Conservation (phyloP, 2,797 vertebrate species). For the Diglossa cyanea region DNA sequence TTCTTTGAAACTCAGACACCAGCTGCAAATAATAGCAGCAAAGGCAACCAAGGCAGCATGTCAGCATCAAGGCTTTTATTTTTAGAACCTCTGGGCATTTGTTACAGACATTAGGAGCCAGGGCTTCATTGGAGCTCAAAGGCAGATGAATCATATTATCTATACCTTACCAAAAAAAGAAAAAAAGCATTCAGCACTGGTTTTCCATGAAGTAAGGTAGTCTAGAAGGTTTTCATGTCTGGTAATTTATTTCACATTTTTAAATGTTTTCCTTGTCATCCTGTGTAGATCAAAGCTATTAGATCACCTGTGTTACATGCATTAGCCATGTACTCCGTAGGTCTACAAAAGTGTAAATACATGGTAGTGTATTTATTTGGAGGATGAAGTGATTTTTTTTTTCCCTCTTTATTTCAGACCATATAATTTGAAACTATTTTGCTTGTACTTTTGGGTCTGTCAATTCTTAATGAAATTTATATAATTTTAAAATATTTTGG, state of each 20-base stretch:
- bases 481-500: background rate
- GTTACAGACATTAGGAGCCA: background rate
- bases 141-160: background rate
- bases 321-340: background rate
- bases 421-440: background rate
- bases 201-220: background rate
- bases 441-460: background rate
- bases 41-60: background rate
- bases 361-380: background rate
- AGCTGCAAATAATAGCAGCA: background rate
- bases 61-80: conserved; percentile 17
- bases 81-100: background rate
- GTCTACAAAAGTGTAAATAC: background rate
- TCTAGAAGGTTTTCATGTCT: background rate
- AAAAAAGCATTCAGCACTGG: background rate
- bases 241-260: background rate
- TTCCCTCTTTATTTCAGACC: background rate
- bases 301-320: background rate
- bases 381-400: background rate
- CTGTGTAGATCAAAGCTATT: background rate
- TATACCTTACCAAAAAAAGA: background rate
- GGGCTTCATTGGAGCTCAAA: background rate
- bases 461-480: background rate
- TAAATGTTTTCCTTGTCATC: background rate
- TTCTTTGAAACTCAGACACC: background rate